Base-by-base conservation (phyloP, 2,888 invertebrate genomes). In the Anoplius nigerrimus region DNA sequence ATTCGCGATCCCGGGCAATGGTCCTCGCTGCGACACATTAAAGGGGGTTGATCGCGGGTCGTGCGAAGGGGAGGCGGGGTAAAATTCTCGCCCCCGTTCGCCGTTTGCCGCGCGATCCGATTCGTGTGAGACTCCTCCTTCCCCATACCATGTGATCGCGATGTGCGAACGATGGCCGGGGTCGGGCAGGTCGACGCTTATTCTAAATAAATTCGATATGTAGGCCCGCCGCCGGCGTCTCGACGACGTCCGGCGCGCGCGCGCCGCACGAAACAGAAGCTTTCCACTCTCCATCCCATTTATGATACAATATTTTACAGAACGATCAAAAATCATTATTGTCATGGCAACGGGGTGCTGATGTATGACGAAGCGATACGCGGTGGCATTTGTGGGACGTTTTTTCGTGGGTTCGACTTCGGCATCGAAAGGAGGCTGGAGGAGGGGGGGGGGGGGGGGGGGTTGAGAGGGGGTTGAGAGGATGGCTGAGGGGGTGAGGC, bases 261-360 rank as follows among this genome's bases (percentile, higher is more conserved):
- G 48, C 34, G 48, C 48, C 1, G 48, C 48, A 8, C 48, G 5
- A 48, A 48, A 48, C 34, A 34, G 18, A 55, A 51, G 16, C 34
- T 8, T 16, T 48, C n/a, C 16, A 48, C 34, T 57, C 42, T 52
- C 11, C n/a, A 24, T 24, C 57, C 42, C n/a, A n/a, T n/a, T 57
- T 72, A 78, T 76, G 56, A 82, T 86, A 87, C 86, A 87, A 79
- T 87, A 88, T 86, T 84, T 83, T 87, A 86, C 86, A 87, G 78
- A 83, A 84, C 80, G 13, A 68, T 79, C n/a, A 71, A 78, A 79
- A 81, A 82, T 76, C 70, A 75, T 87, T 87, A 87, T 87, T 87
- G 87, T 88, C 87, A 86, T 87, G 87, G 85, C 87, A 87, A 86
- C 80, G 79, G n/a, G 80, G 75, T 83, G 82, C 72, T 81, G 81